Percentiles rank a stretch among this genome's conserved stretches.
Conservation (phyloP, 2,888 invertebrate species). For the Pseudoips prasinana region DNA sequence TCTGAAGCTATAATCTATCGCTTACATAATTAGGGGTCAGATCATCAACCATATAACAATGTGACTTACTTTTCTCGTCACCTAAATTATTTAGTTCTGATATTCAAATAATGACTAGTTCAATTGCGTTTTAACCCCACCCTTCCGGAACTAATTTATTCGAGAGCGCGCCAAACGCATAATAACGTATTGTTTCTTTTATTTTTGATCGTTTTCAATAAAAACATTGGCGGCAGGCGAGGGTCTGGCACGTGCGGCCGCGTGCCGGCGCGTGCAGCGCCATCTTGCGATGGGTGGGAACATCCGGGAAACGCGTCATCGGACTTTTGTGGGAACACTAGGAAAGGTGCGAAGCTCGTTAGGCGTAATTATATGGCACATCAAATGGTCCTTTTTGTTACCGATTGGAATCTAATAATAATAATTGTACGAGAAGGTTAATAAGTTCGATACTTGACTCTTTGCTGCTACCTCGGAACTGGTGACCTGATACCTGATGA, state of each 20-base stretch:
- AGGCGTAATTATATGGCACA: constrained; percentile 27
- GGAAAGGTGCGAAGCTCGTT: constrained; percentile 44
- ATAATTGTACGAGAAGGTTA: too few relatives aligned
- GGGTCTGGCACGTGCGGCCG: constrained; percentile 38
- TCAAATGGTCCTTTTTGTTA: too few relatives aligned
- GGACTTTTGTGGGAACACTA: constrained; percentile 61
- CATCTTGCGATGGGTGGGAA: constrained; percentile 76
- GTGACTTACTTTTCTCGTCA: too few relatives aligned
- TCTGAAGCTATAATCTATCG: too few relatives aligned
- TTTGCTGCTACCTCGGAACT: too few relatives aligned
- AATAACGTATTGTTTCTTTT: constrained; percentile 60
- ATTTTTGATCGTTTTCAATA: constrained; percentile 75
- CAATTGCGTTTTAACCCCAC: constrained; percentile 76
- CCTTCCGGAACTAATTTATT: constrained; percentile 69
- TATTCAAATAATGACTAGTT: constrained; percentile 67
- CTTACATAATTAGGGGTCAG: too few relatives aligned
- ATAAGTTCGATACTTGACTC: too few relatives aligned
- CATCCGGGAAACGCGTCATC: constrained; percentile 64
- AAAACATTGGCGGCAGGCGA: constrained; percentile 65
- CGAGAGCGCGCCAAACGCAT: constrained; percentile 61
- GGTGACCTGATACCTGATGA: too few relatives aligned
- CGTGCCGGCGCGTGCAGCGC: constrained; percentile 57
- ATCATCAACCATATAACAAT: constrained; percentile 46
- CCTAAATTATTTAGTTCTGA: background rate
- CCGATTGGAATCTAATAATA: too few relatives aligned